Evolutionary conservation across 2,113 vertebrate species (phyloP).

Genomic region (Noturus placidus): DNA sequence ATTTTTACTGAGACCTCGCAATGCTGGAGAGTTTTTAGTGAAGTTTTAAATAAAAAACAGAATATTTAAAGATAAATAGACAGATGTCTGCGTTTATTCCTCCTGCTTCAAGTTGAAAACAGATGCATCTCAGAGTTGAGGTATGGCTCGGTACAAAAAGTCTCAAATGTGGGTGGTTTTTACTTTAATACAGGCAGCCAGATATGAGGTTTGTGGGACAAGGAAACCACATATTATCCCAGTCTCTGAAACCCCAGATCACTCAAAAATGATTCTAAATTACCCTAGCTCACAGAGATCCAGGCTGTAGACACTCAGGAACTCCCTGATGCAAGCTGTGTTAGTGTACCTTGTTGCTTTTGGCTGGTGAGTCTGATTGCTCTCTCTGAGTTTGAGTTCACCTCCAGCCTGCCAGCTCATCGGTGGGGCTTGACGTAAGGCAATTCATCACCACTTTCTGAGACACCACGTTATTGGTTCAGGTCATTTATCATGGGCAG

Average conservation of each 20-base stretch:
- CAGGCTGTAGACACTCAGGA: neutral
- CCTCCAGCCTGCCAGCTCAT: conserved; percentile 52
- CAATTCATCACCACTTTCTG: conserved; percentile 47
- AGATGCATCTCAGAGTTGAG: neutral
- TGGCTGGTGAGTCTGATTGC: neutral
- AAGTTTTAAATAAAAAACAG: neutral
- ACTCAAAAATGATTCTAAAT: neutral
- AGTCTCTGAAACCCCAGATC: neutral
- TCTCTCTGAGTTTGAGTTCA: conserved; percentile 9
- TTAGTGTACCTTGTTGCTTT: neutral
- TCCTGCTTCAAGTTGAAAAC: neutral
- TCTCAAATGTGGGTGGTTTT: neutral
- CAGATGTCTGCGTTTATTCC: neutral
- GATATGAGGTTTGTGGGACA: neutral
- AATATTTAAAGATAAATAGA: neutral
- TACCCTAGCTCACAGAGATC: neutral
- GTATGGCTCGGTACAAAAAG: neutral
- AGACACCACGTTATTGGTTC: conserved; percentile 47
- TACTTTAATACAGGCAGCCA: neutral
- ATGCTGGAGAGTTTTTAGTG: too few species aligned
- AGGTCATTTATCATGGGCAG: conserved; percentile 40
- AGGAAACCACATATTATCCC: neutral
- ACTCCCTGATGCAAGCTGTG: neutral
- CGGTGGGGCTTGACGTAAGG: conserved; percentile 54
- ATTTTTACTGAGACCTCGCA: neutral